Evolutionary conservation across 2,888 invertebrate species (phyloP).

Genomic region (Machimus atricapillus): DNA sequence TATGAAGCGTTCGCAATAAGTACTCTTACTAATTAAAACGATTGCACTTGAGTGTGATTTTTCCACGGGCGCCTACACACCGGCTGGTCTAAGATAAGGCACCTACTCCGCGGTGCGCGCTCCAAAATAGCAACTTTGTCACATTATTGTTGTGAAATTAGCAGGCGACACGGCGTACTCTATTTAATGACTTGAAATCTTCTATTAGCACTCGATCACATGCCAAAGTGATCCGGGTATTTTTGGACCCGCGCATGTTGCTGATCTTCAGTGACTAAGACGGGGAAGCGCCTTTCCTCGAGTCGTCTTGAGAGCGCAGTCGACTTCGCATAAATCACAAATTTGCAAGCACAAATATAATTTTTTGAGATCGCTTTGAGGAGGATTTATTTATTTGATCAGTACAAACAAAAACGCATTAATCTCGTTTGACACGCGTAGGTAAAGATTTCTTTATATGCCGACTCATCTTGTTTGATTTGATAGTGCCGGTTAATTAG

Average conservation of each 20-base stretch:
- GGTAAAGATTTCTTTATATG: neutral
- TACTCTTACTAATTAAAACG: neutral
- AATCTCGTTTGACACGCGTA: neutral
- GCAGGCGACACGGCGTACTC: neutral
- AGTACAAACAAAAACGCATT: neutral
- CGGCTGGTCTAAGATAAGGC: neutral
- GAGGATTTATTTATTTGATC: neutral
- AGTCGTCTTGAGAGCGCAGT: neutral
- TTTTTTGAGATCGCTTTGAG: neutral
- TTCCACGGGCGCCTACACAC: neutral
- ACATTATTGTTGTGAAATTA: neutral
- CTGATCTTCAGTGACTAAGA: neutral
- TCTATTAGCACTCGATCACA: conserved; percentile 15
- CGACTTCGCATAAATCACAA: neutral
- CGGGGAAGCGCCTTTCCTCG: neutral
- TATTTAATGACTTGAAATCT: neutral
- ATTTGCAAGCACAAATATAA: neutral
- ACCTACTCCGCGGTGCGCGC: neutral
- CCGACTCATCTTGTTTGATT: neutral
- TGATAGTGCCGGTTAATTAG: neutral
- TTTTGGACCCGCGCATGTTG: neutral
- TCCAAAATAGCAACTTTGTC: neutral
- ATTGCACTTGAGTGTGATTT: neutral
- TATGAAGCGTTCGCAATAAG: neutral
- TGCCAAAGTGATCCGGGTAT: neutral